Base-by-base conservation (phyloP, 2,113 vertebrate species). In the Taxidea taxus region DNA sequence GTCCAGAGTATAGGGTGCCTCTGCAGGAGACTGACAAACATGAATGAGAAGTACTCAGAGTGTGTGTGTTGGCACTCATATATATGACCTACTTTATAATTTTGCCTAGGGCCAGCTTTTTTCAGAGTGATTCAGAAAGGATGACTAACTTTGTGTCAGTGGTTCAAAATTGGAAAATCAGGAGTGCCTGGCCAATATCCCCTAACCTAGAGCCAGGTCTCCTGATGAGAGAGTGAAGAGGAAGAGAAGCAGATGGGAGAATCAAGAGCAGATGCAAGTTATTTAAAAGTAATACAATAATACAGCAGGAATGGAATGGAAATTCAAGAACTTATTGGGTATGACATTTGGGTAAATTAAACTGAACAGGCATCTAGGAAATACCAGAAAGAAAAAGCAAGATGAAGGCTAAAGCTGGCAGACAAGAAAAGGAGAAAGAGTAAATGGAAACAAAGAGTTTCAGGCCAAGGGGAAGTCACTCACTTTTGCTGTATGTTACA, bases 261-360 rank as follows among this genome's bases (percentile, higher is more conserved):
- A 90, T 91, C 62, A 75, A 78, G 87, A 97, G 87, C 89, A 96
- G 96, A 87, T 96, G 85, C 78, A 98, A 91, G 90, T 95, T 94
- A 87, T 86, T 94, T 91, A 91, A 96, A 95, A 95, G 93, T 64
- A 97, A 94, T 60, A 85, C 37, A 91, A 20, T 80, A 77, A 87
- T 97, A 87, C 95, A 85, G 64, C 81, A 93, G 47, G 74, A 93
- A 92, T 81, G 87, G 70, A 88, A 87, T 92, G 84, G 87, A 96
- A 93, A 96, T 98, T 92, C 87, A 92, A 77, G 58, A 75, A 94
- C 70, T 96, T 94, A 87, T 8, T 94, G 96, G 51, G 34, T 56
- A 90, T 96, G 97, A 94, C 96, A 96, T 95, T 97, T 96, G 83
- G 90, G 81, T 87, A 97, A 95, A 95, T 97, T 81, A 93, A 95